Base-by-base conservation (phyloP, 1,140 invertebrate species). In the Dolichoris vasculosae region DNA sequence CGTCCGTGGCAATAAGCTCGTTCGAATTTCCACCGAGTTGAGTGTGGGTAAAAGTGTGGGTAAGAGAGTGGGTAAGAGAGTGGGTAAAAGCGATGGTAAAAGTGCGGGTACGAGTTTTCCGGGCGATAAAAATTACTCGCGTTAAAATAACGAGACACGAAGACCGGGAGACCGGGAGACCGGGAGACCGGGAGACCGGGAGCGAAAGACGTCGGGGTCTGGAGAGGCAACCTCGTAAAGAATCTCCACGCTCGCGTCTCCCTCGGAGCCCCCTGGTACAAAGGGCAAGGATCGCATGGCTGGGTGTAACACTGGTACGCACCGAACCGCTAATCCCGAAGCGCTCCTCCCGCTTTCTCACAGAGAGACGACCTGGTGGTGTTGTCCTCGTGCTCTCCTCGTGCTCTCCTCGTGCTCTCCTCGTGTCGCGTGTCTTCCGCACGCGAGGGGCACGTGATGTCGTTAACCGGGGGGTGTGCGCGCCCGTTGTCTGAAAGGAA, bases 301-400 rank as follows among this genome's bases (percentile, higher is more conserved):
- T 0, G 69, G 82, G 69, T 59, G 38, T 63, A 63, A 69, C 6
- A 9, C 35, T 35, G 2, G 23, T 77, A 69, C 59, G 64, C 76
- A 84, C 80, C 40, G 83, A 67, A 40, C 83, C 83, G 38, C 83
- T 84, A 84, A 84, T 79, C 83, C 83, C 83, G 64, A 48, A 43
- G 78, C 64, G 48, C 64, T 63, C 7, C 77, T 59, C 48, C n/a
- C 30, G n/a, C n/a, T 51, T 59, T 84, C 77, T 87, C 83, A 64
- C 80, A 75, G 75, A 23, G 59, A n/a, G 0, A 35, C 0, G n/a
- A 26, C 3, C 55, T 26, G 55, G 23, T 15, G 51, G 11, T 26
- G 55, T n/a, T n/a, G n/a, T n/a, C n/a, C 55, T 64, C 30, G 67
- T 46, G 43, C 46, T 38, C 32, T 46, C 48, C 23, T 46, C 30